Percentiles rank a stretch among this genome's conserved stretches.
phyloP scores from a whole-genome alignment of 2,888 invertebrate genomes.

The Physocephala rufipes region DNA sequence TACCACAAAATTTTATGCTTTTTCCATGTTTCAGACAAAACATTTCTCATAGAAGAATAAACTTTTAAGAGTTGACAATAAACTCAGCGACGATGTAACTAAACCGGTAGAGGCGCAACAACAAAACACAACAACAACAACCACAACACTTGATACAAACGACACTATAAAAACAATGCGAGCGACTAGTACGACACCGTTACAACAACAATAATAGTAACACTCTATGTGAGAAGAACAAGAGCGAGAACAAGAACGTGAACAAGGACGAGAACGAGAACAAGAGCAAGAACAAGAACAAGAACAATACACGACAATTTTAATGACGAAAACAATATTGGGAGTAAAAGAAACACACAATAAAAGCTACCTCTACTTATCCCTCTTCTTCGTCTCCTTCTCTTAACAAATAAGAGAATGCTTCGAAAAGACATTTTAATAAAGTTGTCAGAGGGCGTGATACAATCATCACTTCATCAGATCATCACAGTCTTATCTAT shows the following conservation, averaged over 20 bases:
- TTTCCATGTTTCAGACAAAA: neutral
- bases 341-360: neutral
- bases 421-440: neutral
- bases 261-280: too few relatives aligned
- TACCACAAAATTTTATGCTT: too few relatives aligned
- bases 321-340: slow-evolving; percentile 2
- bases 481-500: neutral
- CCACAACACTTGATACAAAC: neutral
- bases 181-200: slow-evolving; percentile 10
- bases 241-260: too few relatives aligned
- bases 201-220: too few relatives aligned
- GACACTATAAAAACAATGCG: slow-evolving; percentile 20
- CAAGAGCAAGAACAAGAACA: too few relatives aligned
- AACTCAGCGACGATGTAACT: neutral
- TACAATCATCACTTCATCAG: neutral
- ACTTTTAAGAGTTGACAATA: slow-evolving; percentile 25
- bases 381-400: too few relatives aligned
- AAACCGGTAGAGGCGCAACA: slow-evolving; percentile 20
- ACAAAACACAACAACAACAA: slow-evolving; percentile 32
- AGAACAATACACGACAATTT: neutral
- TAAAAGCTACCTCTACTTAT: too few relatives aligned
- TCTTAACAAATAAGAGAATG: neutral
- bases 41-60: slow-evolving; percentile 23
- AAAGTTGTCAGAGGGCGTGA: neutral
- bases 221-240: too few relatives aligned